phyloP scores from a whole-genome alignment of 2,797 vertebrate species.

The Pantherophis vulpinus region DNA sequence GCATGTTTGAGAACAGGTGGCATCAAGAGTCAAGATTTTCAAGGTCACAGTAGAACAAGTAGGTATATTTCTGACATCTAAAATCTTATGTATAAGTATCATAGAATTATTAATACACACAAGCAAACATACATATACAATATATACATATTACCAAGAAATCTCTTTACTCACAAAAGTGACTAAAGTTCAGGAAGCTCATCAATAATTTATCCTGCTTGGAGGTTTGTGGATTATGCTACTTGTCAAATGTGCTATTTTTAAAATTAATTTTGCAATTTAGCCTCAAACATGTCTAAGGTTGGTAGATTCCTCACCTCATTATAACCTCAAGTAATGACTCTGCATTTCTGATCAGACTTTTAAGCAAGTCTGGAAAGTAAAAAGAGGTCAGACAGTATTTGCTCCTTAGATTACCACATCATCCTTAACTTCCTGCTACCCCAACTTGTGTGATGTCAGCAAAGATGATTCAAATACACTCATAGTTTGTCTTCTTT shows the following conservation, averaged over 20 bases:
- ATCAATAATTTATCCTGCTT: not conserved
- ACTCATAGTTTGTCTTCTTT: not conserved
- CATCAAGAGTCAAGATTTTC: constrained; percentile 58
- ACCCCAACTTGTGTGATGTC: not conserved
- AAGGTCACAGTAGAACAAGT: constrained; percentile 61
- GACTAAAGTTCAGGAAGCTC: not conserved
- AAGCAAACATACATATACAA: no score
- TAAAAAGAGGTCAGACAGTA: not conserved
- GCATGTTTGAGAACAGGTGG: constrained; percentile 51
- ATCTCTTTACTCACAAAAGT: not conserved
- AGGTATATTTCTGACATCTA: constrained; percentile 36
- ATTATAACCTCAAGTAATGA: not conserved
- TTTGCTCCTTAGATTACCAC: not conserved
- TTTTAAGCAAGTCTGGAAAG: not conserved
- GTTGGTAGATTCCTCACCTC: not conserved
- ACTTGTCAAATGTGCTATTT: not conserved
- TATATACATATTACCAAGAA: not conserved
- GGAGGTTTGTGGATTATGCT: not conserved
- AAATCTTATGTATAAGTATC: not conserved
- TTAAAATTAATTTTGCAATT: not conserved
- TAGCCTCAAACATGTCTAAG: not conserved
- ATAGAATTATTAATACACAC: not conserved
- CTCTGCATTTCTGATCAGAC: not conserved
- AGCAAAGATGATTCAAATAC: not conserved
- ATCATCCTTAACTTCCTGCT: not conserved